phyloP scores from a whole-genome alignment of 1,140 invertebrate species.

The Drosophila arizonae region DNA sequence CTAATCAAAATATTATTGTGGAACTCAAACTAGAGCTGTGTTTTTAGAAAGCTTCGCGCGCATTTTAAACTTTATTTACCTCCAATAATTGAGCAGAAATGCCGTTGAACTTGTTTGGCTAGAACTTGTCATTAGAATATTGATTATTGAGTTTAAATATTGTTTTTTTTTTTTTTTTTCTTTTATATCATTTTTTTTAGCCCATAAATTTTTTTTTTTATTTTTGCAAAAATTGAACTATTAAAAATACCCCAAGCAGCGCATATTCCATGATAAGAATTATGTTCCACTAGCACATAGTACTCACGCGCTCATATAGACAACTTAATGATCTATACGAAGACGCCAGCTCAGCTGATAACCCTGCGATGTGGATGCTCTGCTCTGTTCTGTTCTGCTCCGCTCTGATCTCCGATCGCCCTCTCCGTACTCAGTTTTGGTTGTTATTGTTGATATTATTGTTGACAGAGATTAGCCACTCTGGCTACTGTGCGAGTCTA shows the following conservation, averaged over 20 bases:
- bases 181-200: neutral
- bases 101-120: constrained; percentile 75
- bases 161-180: neutral
- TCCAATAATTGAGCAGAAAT: constrained; percentile 72
- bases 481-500: constrained; percentile 52
- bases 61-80: constrained; percentile 54
- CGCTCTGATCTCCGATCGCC: constrained; percentile 38
- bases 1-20: constrained; percentile 27
- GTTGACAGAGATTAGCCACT: constrained; percentile 43
- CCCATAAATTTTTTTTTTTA: neutral
- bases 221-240: constrained; percentile 3
- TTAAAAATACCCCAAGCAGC: constrained; percentile 13
- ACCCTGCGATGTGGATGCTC: constrained; percentile 66
- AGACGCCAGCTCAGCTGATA: constrained; percentile 55
- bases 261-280: neutral
- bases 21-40: constrained; percentile 10
- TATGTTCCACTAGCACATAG: neutral
- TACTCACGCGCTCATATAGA: neutral
- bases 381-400: neutral
- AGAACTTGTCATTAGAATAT: constrained; percentile 64
- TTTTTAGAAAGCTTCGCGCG: constrained; percentile 34
- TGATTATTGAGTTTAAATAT: constrained; percentile 40
- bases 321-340: neutral
- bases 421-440: constrained; percentile 53
- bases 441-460: constrained; percentile 43